Evolutionary conservation across 1,140 invertebrate genomes (phyloP), one percentile per base, ranked within the genome.

Genomic region (Apis dorsata): DNA sequence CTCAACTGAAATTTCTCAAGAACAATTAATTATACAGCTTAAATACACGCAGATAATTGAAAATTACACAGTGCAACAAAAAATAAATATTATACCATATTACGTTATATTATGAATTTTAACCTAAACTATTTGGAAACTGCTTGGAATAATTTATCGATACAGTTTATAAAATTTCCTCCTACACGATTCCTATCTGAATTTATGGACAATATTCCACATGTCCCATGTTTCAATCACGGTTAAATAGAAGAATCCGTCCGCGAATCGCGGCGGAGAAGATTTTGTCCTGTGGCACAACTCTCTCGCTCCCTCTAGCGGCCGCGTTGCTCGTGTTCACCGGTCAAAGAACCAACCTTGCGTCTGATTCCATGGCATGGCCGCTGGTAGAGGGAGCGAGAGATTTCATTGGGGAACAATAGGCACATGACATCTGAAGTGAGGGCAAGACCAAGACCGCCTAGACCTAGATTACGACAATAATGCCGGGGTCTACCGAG

Each of bases 391-490:
- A 85, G 88, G 86, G 82, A 73, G 81, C 71, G 85, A 88, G 85
- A 88, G 89, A 90, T 92, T 90, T 89, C 90, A 91, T 91, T 91
- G 90, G 90, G 89, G 88, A 90, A 91, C 91, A 92, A 91, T 91
- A 85, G 90, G 88, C 83, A 89, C 90, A 86, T 88, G 90, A 91
- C 91, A 92, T 90, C 91, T 91, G 90, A 44, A 44, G 82, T 86
- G 86, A 90, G 88, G 89, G 87, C 90, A 57, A 85, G 79, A 44
- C 34, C 85, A 76, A 51, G 28, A 85, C 80, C 81, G 89, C 88
- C 90, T 91, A 92, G 90, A 92, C 90, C 91, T 90, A 91, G 86
- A 92, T 92, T 90, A 88, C 90, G 84, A 89, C 87, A 91, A 91
- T 91, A 89, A 92, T 84, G 89, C 84, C 57, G 44, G 53, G 65